phyloP scores from a whole-genome alignment of 2,888 invertebrate species.

The Oeneis ivallda region DNA sequence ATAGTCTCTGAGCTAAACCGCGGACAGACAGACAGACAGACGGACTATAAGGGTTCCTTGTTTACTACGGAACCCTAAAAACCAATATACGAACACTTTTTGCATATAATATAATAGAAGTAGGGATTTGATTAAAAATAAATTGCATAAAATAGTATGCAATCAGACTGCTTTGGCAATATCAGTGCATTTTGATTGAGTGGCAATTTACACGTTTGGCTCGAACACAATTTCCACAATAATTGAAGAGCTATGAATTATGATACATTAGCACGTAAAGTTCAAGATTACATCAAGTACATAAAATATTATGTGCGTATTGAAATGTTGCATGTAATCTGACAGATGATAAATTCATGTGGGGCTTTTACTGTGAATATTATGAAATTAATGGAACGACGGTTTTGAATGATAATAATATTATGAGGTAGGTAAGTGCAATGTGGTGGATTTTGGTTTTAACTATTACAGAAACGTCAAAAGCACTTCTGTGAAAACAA shows the following conservation, averaged over 20 bases:
- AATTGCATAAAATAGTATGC: background rate
- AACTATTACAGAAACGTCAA: no score
- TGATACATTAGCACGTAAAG: conserved; percentile 17
- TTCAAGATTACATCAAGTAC: conserved; percentile 14
- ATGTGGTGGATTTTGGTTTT: no score
- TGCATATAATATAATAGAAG: no score
- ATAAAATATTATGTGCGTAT: conserved; percentile 17
- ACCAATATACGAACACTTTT: no score
- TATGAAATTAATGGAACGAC: background rate
- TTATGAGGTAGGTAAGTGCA: no score
- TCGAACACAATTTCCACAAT: conserved; percentile 12
- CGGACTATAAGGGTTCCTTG: no score
- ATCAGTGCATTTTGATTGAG: conserved; percentile 15
- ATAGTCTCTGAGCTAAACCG: no score
- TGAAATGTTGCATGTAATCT: conserved; percentile 16
- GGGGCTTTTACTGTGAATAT: conserved; percentile 1
- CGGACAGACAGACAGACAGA: no score
- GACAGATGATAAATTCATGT: conserved; percentile 4
- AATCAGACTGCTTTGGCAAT: conserved; percentile 9
- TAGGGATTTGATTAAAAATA: no score
- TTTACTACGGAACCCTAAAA: no score
- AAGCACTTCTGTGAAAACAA: no score
- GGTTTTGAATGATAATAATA: no score
- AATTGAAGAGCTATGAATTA: conserved; percentile 12
- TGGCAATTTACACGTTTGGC: conserved; percentile 19